Evolutionary conservation across 2,888 invertebrate species (phyloP).

Genomic region (Baccha elongata): DNA sequence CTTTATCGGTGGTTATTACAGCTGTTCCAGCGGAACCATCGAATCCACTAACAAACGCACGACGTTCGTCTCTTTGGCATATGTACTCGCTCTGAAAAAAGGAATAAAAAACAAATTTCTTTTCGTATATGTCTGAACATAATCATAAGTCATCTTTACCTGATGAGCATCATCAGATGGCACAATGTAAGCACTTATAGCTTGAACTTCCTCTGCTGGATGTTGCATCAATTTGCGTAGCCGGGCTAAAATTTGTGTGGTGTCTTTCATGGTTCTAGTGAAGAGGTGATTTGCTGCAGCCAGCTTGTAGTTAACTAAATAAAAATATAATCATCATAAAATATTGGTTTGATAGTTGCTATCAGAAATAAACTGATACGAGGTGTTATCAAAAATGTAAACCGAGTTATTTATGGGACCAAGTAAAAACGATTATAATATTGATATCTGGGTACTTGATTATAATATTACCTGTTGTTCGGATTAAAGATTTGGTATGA

Average conservation of each 20-base stretch:
- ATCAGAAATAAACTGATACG: neutral
- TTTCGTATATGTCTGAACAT: no score
- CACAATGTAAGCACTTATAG: conserved; percentile 88
- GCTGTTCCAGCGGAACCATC: conserved; percentile 92
- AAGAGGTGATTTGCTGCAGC: conserved; percentile 55
- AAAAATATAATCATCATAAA: conserved; percentile 9
- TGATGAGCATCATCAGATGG: conserved; percentile 89
- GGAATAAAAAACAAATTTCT: conserved; percentile 21
- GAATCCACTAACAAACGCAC: conserved; percentile 94
- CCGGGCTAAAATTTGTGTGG: conserved; percentile 77
- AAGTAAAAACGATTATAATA: conserved; percentile 23
- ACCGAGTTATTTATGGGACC: conserved; percentile 25
- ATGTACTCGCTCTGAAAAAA: conserved; percentile 89
- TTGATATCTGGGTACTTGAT: conserved; percentile 5
- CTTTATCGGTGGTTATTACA: conserved; percentile 88
- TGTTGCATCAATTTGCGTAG: conserved; percentile 79
- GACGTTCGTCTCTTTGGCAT: conserved; percentile 91
- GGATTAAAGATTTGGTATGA: conserved; percentile 6
- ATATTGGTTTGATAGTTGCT: neutral
- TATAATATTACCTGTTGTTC: conserved; percentile 19
- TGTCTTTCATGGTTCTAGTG: conserved; percentile 77
- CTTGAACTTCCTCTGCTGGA: conserved; percentile 70
- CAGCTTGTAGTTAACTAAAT: conserved; percentile 35
- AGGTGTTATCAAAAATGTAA: neutral
- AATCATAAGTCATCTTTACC: no score